A percentile compares a stretch with the other conserved stretches of the same genome.
Evolutionary conservation across 2,797 vertebrate genomes (phyloP).

Genomic region (Dendrocincla fuliginosa): DNA sequence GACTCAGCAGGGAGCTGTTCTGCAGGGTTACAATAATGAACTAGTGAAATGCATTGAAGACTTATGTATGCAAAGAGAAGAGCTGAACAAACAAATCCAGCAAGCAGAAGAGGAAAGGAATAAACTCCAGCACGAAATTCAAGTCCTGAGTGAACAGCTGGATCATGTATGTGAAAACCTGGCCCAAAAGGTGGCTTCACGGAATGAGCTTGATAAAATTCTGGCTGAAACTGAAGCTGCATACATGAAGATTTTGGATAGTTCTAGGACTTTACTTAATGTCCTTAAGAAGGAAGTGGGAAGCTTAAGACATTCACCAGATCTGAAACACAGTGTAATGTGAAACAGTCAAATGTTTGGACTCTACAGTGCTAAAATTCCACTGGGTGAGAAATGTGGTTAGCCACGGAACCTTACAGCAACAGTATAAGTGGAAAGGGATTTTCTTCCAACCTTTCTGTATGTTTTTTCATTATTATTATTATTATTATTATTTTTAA

Average conservation of each 20-base stretch:
- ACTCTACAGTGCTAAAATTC: constrained; percentile 21
- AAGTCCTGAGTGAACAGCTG: constrained; percentile 36
- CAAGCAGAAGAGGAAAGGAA: constrained; percentile 57
- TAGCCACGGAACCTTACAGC: neutral
- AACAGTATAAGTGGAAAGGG: neutral
- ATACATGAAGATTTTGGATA: constrained; percentile 73
- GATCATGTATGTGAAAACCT: constrained; percentile 50
- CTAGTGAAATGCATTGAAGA: constrained; percentile 67
- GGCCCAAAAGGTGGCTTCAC: constrained; percentile 36
- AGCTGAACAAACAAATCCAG: constrained; percentile 60
- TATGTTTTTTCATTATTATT: neutral
- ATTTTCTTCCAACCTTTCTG: neutral
- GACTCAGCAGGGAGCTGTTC: constrained; percentile 66
- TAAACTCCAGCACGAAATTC: constrained; percentile 55
- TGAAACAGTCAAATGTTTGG: constrained; percentile 15
- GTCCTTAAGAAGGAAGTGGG: constrained; percentile 66
- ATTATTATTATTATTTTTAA: neutral
- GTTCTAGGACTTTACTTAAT: constrained; percentile 62
- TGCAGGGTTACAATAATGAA: constrained; percentile 68
- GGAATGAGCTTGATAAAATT: constrained; percentile 64
- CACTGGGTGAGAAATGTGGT: constrained; percentile 40
- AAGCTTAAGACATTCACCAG: constrained; percentile 39
- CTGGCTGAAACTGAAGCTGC: constrained; percentile 66
- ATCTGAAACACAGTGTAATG: constrained; percentile 16
- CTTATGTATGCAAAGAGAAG: constrained; percentile 45